Conservation (phyloP, 2,113 vertebrate genomes). For the Penelope pileata region DNA sequence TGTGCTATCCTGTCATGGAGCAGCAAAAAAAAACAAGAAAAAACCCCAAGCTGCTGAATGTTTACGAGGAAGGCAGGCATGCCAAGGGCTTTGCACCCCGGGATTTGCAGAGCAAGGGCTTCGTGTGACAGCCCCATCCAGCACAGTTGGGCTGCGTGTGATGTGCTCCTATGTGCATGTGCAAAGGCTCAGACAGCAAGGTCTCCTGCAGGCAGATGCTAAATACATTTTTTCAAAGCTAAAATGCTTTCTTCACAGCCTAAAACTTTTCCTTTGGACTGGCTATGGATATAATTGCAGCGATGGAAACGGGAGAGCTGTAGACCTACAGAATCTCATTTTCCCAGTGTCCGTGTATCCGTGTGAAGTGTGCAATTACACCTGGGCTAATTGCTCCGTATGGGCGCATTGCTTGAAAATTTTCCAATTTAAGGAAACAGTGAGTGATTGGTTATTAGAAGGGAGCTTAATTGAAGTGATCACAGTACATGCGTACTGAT, state of each 20-base stretch:
- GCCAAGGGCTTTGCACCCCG: background rate
- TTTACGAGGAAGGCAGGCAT: conserved; percentile 19
- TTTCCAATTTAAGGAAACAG: background rate
- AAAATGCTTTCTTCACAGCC: background rate
- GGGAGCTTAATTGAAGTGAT: conserved; percentile 37
- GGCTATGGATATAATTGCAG: background rate
- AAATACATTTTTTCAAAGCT: background rate
- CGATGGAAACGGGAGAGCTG: background rate
- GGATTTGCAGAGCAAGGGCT: background rate
- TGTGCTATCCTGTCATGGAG: conserved; percentile 41
- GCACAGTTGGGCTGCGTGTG: fast-evolving
- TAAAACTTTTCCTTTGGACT: background rate
- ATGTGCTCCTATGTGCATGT: fast-evolving
- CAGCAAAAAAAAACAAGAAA: background rate
- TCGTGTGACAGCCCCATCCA: background rate
- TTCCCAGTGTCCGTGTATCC: background rate
- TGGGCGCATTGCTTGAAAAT: background rate
- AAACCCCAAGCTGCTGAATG: background rate
- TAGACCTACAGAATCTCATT: fast-evolving
- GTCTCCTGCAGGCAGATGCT: background rate
- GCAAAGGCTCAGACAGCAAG: background rate
- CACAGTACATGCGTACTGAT: background rate
- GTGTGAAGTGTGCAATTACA: background rate
- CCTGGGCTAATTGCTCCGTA: background rate
- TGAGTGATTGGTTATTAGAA: conserved; percentile 10